Evolutionary conservation across 1,140 invertebrate species (phyloP).

Genomic region (Palaemon carinicauda): DNA sequence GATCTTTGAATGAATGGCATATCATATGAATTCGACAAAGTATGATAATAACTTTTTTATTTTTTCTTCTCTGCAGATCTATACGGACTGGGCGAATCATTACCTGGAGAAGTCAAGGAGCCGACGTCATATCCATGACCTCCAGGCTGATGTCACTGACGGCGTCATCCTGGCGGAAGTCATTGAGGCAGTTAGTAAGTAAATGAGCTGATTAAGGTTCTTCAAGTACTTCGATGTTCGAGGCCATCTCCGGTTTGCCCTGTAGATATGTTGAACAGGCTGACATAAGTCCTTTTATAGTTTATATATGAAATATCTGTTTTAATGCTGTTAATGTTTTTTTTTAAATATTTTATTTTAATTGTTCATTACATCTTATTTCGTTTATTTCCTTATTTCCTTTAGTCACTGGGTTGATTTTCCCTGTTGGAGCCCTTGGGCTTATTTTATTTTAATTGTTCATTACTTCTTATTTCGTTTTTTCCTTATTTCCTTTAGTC

Average conservation of each 20-base stretch:
- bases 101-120: slow-evolving; percentile 90
- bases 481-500: no score
- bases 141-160: slow-evolving; percentile 89
- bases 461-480: no score
- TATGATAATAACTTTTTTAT: background rate
- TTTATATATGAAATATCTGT: no score
- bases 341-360: no score
- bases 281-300: no score
- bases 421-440: no score
- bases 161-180: slow-evolving; percentile 90
- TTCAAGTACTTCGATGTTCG: background rate
- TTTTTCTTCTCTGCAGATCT: slow-evolving; percentile 78
- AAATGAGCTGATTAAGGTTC: slow-evolving; percentile 15
- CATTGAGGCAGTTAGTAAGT: slow-evolving; percentile 93
- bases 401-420: no score
- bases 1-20: background rate
- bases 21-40: background rate
- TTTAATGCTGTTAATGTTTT: no score
- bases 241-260: background rate
- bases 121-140: slow-evolving; percentile 81
- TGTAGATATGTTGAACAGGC: no score
- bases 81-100: slow-evolving; percentile 97
- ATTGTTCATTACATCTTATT: no score
- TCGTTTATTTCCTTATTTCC: no score
- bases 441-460: no score